Evolutionary conservation across 1,140 invertebrate genomes (phyloP), one percentile per base, ranked within the genome.

Genomic region (Propsilocerus akamusi): DNA sequence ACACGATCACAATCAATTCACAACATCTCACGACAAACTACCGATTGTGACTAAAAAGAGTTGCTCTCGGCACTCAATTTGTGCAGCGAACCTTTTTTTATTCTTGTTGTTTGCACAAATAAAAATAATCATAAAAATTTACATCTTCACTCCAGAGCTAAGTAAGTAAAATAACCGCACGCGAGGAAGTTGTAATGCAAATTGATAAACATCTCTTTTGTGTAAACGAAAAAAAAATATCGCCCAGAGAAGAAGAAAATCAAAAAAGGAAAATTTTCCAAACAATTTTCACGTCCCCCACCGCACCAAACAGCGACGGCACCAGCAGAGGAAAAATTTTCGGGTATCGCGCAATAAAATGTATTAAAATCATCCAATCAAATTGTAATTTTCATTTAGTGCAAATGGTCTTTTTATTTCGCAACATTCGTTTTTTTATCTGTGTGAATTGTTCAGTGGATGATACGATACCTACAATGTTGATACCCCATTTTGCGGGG

Each of bases 81-180:
- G n/a, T 41, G 14, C 10, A 4, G n/a, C 22, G 4, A 7, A 1
- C 11, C 34, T 37, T 14, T n/a, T 11, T 30, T 8, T 30, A 30
- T 30, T 30, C 10, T n/a, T 30, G 10, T 3, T 8, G 10, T 20
- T 7, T 41, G 14, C 8, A 20, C 17, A 41, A 41, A 41, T 41
- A 41, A 41, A 41, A 41, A 41, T 41, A 41, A 41, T 41, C 34
- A 41, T 41, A 41, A 41, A 41, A 41, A 41, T 41, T 41, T 41
- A 41, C 34, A 41, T 20, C 17, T 41, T 41, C n/a, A n/a, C n/a
- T n/a, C n/a, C n/a, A n/a, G n/a, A n/a, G 34, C 34, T 20, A 14
- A 41, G 22, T 41, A 3, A 20, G 10, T 10, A 41, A 6, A 14
- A 14, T 14, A n/a, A 41, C 34, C 14, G 17, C 14, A 41, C 34